Conservation (phyloP, 2,888 invertebrate genomes). For the Minunthozetes semirufus region DNA sequence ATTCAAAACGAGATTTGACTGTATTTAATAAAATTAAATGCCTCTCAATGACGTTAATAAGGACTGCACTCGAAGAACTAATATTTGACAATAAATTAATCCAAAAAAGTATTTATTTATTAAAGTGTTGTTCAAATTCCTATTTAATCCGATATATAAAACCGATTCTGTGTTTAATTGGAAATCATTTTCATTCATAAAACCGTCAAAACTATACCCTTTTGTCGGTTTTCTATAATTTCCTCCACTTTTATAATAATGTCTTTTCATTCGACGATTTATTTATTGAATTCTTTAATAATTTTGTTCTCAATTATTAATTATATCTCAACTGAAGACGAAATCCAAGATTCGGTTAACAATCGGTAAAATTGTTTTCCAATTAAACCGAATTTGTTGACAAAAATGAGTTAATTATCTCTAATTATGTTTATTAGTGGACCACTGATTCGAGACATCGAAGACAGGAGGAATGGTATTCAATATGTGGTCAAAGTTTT, state of each 20-base stretch:
- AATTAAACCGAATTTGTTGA: background rate
- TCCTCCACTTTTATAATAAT: too few species aligned
- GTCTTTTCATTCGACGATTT: background rate
- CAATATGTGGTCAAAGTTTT: conserved; percentile 1
- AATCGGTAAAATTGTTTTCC: background rate
- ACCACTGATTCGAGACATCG: background rate
- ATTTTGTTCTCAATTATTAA: background rate
- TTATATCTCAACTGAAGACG: background rate
- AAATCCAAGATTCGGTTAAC: background rate
- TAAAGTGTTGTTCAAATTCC: too few species aligned
- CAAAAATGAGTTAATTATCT: background rate
- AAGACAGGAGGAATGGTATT: background rate
- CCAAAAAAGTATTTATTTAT: too few species aligned
- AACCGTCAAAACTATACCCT: background rate
- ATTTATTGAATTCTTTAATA: background rate
- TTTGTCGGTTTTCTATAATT: background rate
- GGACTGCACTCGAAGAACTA: too few species aligned
- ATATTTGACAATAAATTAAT: too few species aligned
- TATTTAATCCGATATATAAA: too few species aligned
- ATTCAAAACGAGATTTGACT: too few species aligned
- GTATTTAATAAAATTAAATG: too few species aligned
- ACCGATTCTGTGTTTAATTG: too few species aligned
- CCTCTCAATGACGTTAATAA: too few species aligned
- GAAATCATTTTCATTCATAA: too few species aligned
- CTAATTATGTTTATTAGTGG: background rate